These are phyloP conservation scores for Anticlea derivata DNA, from an alignment of 2,888 invertebrate genomes.

Conservation along the genomic window DNA sequence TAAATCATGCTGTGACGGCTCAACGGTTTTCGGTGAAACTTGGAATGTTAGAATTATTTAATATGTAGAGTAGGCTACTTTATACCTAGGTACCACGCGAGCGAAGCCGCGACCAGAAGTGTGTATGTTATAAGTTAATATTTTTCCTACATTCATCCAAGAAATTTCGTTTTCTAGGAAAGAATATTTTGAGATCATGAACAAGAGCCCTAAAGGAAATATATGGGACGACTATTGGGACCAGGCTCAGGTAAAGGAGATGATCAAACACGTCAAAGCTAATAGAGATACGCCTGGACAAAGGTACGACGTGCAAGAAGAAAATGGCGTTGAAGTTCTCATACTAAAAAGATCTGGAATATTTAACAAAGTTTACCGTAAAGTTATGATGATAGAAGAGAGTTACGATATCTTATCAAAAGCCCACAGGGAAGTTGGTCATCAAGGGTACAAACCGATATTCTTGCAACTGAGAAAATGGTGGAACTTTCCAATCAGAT, in stretches of 20 bases:
- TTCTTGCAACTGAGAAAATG: neutral
- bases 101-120: too few relatives aligned
- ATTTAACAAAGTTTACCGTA: neutral
- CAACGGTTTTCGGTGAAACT: too few relatives aligned
- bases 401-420: constrained; percentile 2
- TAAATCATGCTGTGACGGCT: too few relatives aligned
- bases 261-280: constrained; percentile 1
- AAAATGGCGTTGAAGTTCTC: constrained; percentile 7
- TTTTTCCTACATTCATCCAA: too few relatives aligned
- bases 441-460: neutral
- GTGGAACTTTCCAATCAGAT: neutral
- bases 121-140: too few relatives aligned
- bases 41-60: too few relatives aligned
- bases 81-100: too few relatives aligned
- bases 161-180: too few relatives aligned
- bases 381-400: constrained; percentile 6
- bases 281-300: too few relatives aligned
- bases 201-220: neutral
- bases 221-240: neutral
- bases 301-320: constrained; percentile 1
- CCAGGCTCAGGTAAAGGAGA: neutral
- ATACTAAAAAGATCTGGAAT: neutral
- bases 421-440: constrained; percentile 5
- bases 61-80: too few relatives aligned
- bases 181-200: neutral